Evolutionary conservation across 2,888 invertebrate genomes (phyloP), one percentile per base, ranked within the genome.

Genomic region (Polyommatus icarus): DNA sequence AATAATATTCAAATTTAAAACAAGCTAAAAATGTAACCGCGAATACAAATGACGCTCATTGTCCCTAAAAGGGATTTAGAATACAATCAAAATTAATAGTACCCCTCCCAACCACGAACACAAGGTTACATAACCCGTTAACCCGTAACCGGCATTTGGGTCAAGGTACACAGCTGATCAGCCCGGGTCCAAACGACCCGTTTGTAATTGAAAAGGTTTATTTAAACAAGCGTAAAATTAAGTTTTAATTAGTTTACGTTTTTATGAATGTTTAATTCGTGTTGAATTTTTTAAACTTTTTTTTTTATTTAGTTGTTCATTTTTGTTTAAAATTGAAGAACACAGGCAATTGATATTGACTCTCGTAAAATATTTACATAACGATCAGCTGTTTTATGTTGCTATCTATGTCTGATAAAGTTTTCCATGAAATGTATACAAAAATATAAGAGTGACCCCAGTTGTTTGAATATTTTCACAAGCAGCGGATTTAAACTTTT

Each of bases 91-190:
- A 67, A 67, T 67, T 29, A 67, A 67, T 67, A 67, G 67, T 15
- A 67, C 15, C 67, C 67, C 61, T 61, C 29, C 67, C 12, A 61
- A 20, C 24, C 24, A 1, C n/a, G 24, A 24, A 20, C 61, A 12
- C 61, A 61, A 61, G 61, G 59, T 61, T 61, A 61, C 59, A 20
- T 24, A 20, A 61, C 59, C 20, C 59, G 67, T 29, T 29, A 67
- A 67, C 29, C 29, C 29, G 29, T 67, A 29, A 24, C 24, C 59
- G n/a, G 29, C 61, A 67, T 67, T 15, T 67, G 29, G 67, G 29
- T 67, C 67, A 67, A 67, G 67, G 67, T 67, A 67, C 67, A 24
- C 59, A 24, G 61, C 67, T 67, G 67, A 67, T 67, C 67, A 32
- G 67, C 67, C 67, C 29, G 67, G 67, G 67, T 32, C 67, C 15